Evolutionary conservation across 2,797 vertebrate species (phyloP), one percentile per base, ranked within the genome.

Genomic region (Enteromius radiatus): DNA sequence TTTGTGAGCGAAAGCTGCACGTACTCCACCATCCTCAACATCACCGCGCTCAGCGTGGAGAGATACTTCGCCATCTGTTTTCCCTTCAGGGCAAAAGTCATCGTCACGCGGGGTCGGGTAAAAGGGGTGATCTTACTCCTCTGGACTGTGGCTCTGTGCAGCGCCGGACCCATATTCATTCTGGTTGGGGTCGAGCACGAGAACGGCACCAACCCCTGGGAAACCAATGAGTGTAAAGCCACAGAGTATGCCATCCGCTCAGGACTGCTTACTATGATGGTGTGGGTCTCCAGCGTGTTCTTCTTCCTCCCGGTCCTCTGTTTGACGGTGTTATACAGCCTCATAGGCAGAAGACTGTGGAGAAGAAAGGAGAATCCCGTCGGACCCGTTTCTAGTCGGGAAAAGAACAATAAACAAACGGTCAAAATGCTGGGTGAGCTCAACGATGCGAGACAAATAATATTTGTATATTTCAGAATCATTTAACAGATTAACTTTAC

Each of bases 271-370:
- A 96, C 94, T 0, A 95, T 96, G 89, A 99, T 99, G 98, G 96
- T 98, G 84, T 99, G 98, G 98, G 92, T 97, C 64, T 99, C 97
- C 90, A 98, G 97, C 43, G 88, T 97, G 67, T 99, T 98, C 92
- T 99, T 99, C 84, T 99, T 99, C 90, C 92, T 99, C 90, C 98
- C 98, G 0, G 97, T 99, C 23, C 97, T 99, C 79, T 99, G 97
- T 86, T 95, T 99, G 88, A 97, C 97, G 0, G 96, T 99, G 41
- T 95, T 99, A n/a, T 99, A 99, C 95, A 96, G 97, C 88, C 97
- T 99, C 86, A 99, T 99, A 0, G 97, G 97, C 79, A 97, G 97
- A 52, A 96, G 96, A 77, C 93, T 99, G 90, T 98, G 98, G 97
- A 95, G 95, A 85, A 95, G 97, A 64, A 93, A 95, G 85, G 92